Conservation (phyloP, 2,113 vertebrate species). For the Aegithalos caudatus region DNA sequence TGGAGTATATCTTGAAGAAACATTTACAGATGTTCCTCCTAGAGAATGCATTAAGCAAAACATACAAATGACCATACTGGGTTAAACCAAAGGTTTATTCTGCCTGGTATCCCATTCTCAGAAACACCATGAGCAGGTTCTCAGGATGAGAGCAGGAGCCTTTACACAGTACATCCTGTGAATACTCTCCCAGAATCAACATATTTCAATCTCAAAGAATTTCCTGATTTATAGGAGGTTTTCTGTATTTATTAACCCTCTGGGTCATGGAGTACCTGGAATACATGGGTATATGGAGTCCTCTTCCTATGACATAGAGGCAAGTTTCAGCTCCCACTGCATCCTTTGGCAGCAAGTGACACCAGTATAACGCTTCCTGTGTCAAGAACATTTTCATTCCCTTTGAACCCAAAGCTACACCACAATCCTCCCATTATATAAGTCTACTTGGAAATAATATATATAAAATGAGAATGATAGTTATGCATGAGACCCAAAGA, state of each 20-base stretch:
- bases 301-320: background rate
- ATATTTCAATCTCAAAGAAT: background rate
- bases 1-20: background rate
- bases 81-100: background rate
- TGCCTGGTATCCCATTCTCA: background rate
- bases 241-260: background rate
- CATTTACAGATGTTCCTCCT: background rate
- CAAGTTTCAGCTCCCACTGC: background rate
- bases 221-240: background rate
- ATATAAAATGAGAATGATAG: background rate
- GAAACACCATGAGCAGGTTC: background rate
- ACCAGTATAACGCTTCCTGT: background rate
- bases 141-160: accelerated
- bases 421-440: background rate
- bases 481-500: background rate
- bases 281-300: background rate
- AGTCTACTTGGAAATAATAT: background rate
- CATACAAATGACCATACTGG: background rate
- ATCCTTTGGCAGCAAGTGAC: background rate
- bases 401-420: background rate
- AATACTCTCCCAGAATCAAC: background rate
- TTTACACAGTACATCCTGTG: background rate
- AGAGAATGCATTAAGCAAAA: background rate
- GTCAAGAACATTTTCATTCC: background rate
- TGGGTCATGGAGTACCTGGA: background rate